Conservation (phyloP, 2,797 vertebrate genomes). For the Tenualosa thibaudeaui region DNA sequence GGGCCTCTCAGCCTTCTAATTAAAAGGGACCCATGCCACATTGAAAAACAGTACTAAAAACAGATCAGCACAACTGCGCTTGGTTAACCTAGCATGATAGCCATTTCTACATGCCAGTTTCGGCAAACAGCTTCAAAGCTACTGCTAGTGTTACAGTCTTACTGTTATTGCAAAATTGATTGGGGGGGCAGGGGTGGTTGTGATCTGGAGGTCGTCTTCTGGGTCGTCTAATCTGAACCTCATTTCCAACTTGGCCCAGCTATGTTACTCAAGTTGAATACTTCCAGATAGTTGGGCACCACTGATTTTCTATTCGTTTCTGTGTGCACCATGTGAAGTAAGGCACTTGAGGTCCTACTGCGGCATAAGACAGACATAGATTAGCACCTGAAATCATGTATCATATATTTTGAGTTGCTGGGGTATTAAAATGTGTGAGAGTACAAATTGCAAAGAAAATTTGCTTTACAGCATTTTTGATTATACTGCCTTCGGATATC, state of each 20-base stretch:
- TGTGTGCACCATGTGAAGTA: not conserved
- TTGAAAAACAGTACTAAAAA: not conserved
- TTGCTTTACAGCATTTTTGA: not conserved
- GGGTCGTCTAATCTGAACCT: not conserved
- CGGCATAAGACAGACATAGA: not conserved
- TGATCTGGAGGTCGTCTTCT: not conserved
- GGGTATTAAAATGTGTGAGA: not conserved
- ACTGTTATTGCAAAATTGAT: not conserved
- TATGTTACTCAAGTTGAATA: not conserved
- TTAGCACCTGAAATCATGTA: not conserved
- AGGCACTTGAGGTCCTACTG: not conserved
- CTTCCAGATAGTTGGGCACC: not conserved
- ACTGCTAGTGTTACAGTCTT: not conserved
- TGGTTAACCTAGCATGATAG: not conserved
- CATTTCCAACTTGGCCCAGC: not conserved
- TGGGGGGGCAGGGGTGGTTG: too few species aligned
- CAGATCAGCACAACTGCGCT: not conserved
- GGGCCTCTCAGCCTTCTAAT: constrained; percentile 37
- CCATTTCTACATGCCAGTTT: not conserved
- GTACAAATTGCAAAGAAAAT: not conserved
- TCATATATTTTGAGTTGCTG: not conserved
- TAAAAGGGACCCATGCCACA: constrained; percentile 27
- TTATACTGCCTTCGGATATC: not conserved
- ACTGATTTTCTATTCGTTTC: not conserved
- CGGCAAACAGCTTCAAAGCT: not conserved